Evolutionary conservation across 2,797 vertebrate species (phyloP).

Genomic region (Nasua narica): DNA sequence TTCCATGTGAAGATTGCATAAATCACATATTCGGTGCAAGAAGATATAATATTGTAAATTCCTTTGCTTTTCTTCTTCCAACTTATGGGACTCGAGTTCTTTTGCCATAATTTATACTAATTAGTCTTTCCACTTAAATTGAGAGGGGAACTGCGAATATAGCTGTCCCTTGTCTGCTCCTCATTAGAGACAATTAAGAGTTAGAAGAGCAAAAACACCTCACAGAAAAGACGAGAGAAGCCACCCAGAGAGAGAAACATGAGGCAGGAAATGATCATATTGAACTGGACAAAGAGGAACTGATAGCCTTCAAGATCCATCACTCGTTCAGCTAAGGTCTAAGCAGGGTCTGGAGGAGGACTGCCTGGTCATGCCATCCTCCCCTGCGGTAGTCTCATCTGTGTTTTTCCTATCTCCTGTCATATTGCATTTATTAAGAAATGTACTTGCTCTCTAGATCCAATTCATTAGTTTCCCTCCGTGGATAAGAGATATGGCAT

Average conservation of each 20-base stretch:
- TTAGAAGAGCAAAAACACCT: conserved; percentile 90
- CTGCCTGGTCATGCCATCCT: background rate
- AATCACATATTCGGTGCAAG: background rate
- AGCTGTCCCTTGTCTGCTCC: conserved; percentile 85
- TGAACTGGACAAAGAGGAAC: conserved; percentile 76
- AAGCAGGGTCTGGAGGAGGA: background rate
- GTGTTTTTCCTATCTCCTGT: conserved; percentile 69
- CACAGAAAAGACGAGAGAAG: conserved; percentile 89
- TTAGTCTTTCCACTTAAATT: conserved; percentile 75
- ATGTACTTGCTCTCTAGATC: conserved; percentile 71
- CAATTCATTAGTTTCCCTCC: conserved; percentile 80
- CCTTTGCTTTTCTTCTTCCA: conserved; percentile 42
- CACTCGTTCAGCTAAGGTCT: background rate
- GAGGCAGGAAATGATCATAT: conserved; percentile 86
- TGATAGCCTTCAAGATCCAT: conserved; percentile 68
- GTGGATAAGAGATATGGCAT: conserved; percentile 78
- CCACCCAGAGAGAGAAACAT: conserved; percentile 88
- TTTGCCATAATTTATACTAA: conserved; percentile 71
- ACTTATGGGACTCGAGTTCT: conserved; percentile 25
- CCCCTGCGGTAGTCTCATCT: conserved; percentile 64
- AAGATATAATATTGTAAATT: conserved; percentile 40
- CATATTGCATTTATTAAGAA: conserved; percentile 76
- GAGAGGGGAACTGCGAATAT: conserved; percentile 75
- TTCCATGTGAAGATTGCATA: conserved; percentile 46
- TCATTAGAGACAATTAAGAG: conserved; percentile 93